phyloP scores from a whole-genome alignment of 2,113 vertebrate species.

The Hypomesus transpacificus region DNA sequence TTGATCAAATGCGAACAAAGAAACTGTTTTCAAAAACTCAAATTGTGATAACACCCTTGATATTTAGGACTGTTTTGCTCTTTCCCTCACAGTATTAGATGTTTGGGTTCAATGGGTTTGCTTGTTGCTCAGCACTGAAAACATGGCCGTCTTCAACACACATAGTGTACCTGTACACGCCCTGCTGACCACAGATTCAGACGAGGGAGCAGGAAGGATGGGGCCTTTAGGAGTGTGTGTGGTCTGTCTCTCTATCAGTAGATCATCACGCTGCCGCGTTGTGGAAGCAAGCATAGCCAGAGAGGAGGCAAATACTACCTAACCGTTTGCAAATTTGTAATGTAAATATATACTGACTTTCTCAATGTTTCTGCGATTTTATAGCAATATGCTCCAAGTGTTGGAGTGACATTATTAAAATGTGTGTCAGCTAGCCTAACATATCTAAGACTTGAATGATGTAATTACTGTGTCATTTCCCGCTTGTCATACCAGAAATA shows the following conservation, averaged over 20 bases:
- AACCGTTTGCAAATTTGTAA: slow-evolving; percentile 69
- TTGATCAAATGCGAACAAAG: no score
- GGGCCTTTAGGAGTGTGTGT: slow-evolving; percentile 66
- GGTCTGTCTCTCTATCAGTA: slow-evolving; percentile 65
- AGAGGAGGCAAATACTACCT: slow-evolving; percentile 68
- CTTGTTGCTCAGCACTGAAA: no score
- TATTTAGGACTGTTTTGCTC: no score
- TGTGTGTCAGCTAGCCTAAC: slow-evolving; percentile 68
- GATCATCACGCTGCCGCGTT: slow-evolving; percentile 52
- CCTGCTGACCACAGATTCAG: not conserved
- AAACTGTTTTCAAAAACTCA: no score
- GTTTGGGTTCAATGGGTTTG: no score
- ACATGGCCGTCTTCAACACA: no score
- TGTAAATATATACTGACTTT: slow-evolving; percentile 68
- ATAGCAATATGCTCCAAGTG: slow-evolving; percentile 69
- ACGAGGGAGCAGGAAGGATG: slow-evolving; percentile 34
- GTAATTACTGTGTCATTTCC: slow-evolving; percentile 73
- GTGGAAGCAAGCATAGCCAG: slow-evolving; percentile 68
- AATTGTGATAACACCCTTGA: no score
- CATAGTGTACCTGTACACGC: no score
- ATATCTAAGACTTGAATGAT: slow-evolving; percentile 71
- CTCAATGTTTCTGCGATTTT: slow-evolving; percentile 68
- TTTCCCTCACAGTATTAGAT: no score
- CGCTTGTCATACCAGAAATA: slow-evolving; percentile 72
- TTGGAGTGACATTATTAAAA: slow-evolving; percentile 61